These are phyloP conservation scores for Halcyon chelicuti DNA, from an alignment of 2,797 vertebrate genomes.

Conservation along the genomic window DNA sequence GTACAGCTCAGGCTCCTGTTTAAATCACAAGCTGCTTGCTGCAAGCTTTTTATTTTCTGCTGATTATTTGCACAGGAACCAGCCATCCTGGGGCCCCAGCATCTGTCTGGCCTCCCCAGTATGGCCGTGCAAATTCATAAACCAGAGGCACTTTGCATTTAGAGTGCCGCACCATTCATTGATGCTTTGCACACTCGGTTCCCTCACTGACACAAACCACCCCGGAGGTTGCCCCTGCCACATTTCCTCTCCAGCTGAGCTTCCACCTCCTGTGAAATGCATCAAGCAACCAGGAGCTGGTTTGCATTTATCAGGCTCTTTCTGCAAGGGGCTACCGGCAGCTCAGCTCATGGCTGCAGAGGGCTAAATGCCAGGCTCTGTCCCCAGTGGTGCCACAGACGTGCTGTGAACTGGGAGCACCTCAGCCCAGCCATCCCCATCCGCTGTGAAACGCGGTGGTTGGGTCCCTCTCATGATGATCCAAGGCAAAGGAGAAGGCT, in stretches of 20 bases:
- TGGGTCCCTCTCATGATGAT: neutral
- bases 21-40: neutral
- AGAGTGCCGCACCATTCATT: neutral
- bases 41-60: neutral
- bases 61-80: neutral
- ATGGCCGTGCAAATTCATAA: neutral
- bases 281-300: neutral
- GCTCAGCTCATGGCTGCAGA: neutral
- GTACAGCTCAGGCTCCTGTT: neutral
- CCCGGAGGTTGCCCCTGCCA: neutral
- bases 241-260: neutral
- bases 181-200: neutral
- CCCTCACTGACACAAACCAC: neutral
- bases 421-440: accelerated
- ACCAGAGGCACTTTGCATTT: neutral
- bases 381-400: neutral
- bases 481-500: neutral
- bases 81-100: neutral
- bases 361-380: neutral
- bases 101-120: neutral
- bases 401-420: neutral
- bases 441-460: neutral
- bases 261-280: neutral
- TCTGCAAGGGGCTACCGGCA: neutral
- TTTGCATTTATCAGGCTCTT: neutral